Evolutionary conservation across 2,113 vertebrate genomes (phyloP).

Genomic region (Mesembrinibis cayennensis): DNA sequence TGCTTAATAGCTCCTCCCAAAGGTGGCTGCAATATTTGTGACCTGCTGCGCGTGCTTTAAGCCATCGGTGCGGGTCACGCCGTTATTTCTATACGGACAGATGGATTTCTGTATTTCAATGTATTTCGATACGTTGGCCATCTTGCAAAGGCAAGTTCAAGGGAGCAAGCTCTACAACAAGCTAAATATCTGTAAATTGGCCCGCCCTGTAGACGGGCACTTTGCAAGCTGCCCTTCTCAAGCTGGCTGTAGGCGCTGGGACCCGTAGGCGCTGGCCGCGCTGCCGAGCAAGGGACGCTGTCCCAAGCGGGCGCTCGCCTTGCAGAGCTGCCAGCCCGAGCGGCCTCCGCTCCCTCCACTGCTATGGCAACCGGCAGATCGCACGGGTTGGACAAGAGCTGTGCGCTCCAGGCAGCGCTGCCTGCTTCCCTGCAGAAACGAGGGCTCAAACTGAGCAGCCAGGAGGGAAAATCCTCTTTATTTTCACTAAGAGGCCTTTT

Average conservation of each 20-base stretch:
- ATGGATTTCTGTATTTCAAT: not conserved
- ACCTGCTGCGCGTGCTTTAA: not conserved
- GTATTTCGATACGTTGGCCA: not conserved
- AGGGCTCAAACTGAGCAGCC: not conserved
- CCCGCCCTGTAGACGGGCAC: not conserved
- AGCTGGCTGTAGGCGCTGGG: not conserved
- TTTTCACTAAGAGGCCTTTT: not conserved
- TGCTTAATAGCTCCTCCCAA: not conserved
- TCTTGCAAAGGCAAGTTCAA: not conserved
- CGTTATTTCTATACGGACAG: not conserved
- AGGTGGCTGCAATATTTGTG: not conserved
- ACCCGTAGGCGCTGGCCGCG: not conserved
- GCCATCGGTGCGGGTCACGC: not conserved
- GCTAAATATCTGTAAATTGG: not conserved
- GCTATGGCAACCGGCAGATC: not conserved
- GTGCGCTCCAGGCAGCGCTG: not conserved
- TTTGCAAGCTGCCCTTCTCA: not conserved
- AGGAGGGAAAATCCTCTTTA: not conserved
- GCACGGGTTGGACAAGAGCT: not conserved
- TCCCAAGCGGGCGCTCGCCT: accelerated
- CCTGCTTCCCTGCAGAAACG: not conserved
- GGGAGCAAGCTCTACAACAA: not conserved
- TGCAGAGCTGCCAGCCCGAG: not conserved
- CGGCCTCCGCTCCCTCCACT: not conserved
- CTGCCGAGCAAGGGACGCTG: not conserved